Conservation (phyloP, 2,888 invertebrate species). For the Lypha dubia region DNA sequence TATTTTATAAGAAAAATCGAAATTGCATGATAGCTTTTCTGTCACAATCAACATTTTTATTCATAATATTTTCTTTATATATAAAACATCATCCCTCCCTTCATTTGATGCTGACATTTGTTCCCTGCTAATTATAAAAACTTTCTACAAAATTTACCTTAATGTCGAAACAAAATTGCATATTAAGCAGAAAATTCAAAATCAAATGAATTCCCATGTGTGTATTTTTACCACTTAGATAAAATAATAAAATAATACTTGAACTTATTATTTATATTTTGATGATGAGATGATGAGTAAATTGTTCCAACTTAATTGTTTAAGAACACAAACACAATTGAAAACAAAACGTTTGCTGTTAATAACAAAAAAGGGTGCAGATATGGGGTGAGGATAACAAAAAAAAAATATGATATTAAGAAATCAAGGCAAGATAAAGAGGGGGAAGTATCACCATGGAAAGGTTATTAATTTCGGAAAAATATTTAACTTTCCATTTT, state of each 20-base stretch:
- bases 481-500: too few species aligned
- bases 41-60: neutral
- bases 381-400: conserved; percentile 19
- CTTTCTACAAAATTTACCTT: conserved; percentile 42
- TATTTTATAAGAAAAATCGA: too few species aligned
- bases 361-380: neutral
- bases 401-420: conserved; percentile 28
- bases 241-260: conserved; percentile 32
- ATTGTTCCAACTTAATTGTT: conserved; percentile 57
- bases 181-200: conserved; percentile 65
- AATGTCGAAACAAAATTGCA: conserved; percentile 58
- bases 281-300: conserved; percentile 60
- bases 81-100: neutral
- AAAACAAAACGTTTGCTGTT: conserved; percentile 46
- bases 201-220: conserved; percentile 64
- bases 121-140: conserved; percentile 46
- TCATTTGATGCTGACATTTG: conserved; percentile 16
- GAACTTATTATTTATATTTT: conserved; percentile 36
- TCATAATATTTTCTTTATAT: neutral
- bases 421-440: conserved; percentile 8
- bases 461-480: neutral
- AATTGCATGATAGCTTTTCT: neutral
- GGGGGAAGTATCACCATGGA: conserved; percentile 23
- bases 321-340: conserved; percentile 58
- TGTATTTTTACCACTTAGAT: conserved; percentile 44